Conservation (phyloP, 2,797 vertebrate genomes). For the Anguilla pacifica region DNA sequence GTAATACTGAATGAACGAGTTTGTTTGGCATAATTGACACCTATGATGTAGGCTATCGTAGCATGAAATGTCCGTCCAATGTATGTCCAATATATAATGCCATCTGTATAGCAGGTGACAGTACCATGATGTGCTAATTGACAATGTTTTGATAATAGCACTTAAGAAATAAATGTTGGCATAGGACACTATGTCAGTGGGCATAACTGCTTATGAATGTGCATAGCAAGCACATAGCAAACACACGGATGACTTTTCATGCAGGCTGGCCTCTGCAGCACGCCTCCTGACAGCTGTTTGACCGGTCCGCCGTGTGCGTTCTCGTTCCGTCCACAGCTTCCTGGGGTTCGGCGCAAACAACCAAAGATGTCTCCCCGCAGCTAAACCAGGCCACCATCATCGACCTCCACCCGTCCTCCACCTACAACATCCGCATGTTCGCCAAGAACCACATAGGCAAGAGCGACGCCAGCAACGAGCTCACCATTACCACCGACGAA, state of each 20-base stretch:
- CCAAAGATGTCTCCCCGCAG: conserved; percentile 98
- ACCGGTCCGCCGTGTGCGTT: not conserved
- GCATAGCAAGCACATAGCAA: not conserved
- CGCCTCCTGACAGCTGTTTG: not conserved
- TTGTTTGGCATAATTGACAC: too few relatives aligned
- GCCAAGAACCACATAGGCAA: conserved; percentile 98
- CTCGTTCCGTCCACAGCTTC: conserved; percentile 73
- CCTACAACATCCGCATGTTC: conserved; percentile 99
- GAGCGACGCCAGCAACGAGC: conserved; percentile 97
- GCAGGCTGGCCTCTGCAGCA: not conserved
- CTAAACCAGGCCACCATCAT: conserved; percentile 99
- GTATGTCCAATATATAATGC: not conserved
- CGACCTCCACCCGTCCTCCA: conserved; percentile 96
- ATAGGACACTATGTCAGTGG: not conserved
- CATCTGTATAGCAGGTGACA: not conserved
- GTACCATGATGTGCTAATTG: not conserved
- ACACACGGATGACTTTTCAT: not conserved
- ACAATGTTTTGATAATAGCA: not conserved
- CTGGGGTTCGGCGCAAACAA: conserved; percentile 96
- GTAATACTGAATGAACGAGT: not conserved
- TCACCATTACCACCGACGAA: conserved; percentile 98
- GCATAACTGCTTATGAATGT: not conserved
- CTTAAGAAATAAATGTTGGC: not conserved
- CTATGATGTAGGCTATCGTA: too few relatives aligned
- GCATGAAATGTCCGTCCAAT: not conserved